A percentile compares a stretch with the other conserved stretches of the same genome.
These are phyloP conservation scores for Tiliacea aurago DNA, from an alignment of 2,888 invertebrate genomes.

Conservation along the genomic window DNA sequence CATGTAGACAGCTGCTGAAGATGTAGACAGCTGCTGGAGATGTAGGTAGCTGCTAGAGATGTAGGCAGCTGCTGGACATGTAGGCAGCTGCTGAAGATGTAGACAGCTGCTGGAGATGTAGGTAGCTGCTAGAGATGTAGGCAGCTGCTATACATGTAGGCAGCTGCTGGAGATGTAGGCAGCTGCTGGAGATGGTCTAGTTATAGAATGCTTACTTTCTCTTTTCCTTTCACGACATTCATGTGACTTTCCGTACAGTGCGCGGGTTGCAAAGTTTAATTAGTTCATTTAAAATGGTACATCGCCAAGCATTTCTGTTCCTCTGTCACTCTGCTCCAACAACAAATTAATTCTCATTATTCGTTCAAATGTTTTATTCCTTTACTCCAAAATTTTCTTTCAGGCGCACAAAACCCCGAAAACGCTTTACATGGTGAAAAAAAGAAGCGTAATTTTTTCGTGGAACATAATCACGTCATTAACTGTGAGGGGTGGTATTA, in stretches of 20 bases:
- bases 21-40: too few relatives aligned
- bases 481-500: slow-evolving; percentile 63
- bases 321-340: neutral
- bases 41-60: too few relatives aligned
- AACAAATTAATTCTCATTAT: slow-evolving; percentile 37
- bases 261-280: neutral
- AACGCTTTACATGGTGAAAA: slow-evolving; percentile 49
- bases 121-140: too few relatives aligned
- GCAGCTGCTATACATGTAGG: too few relatives aligned
- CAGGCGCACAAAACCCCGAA: slow-evolving; percentile 19
- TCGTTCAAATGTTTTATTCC: slow-evolving; percentile 27
- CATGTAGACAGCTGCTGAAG: too few relatives aligned
- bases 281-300: neutral
- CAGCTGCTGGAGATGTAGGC: slow-evolving; percentile 6
- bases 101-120: too few relatives aligned
- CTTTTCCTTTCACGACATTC: neutral
- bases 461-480: slow-evolving; percentile 67
- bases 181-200: slow-evolving; percentile 26
- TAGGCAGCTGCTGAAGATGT: too few relatives aligned
- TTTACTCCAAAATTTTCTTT: slow-evolving; percentile 42
- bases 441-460: slow-evolving; percentile 63
- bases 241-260: neutral
- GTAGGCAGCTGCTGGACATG: too few relatives aligned
- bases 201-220: slow-evolving; percentile 13
- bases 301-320: slow-evolving; percentile 22